Conservation (phyloP, 2,888 invertebrate species). For the Piscicola geometra region DNA sequence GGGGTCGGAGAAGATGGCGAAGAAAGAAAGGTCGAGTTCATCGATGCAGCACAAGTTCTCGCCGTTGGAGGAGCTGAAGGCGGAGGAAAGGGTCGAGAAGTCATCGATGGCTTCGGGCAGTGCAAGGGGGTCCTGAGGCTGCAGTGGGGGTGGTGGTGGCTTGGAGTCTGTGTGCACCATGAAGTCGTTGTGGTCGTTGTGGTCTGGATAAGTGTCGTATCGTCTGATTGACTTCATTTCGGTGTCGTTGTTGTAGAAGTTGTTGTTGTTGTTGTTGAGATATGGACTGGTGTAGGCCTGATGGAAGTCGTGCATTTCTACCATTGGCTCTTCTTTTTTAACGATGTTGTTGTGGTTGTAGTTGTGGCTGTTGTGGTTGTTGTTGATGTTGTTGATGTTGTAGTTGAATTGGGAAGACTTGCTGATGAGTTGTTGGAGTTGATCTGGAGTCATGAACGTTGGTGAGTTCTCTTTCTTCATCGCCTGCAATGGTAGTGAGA, state of each 20-base stretch:
- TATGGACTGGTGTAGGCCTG: neutral
- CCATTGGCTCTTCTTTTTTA: neutral
- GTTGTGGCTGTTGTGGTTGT: neutral
- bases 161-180: too few relatives aligned
- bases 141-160: too few relatives aligned
- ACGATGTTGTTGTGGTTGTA: neutral
- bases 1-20: too few relatives aligned
- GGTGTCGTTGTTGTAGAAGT: neutral
- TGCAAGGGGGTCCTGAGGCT: too few relatives aligned
- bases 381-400: neutral
- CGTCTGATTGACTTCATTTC: too few relatives aligned
- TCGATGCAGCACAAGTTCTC: too few relatives aligned
- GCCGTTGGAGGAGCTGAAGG: too few relatives aligned
- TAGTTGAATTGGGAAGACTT: neutral
- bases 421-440: neutral
- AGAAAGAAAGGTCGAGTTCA: too few relatives aligned
- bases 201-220: too few relatives aligned
- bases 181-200: too few relatives aligned
- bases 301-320: neutral
- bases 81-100: too few relatives aligned
- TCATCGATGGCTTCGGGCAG: too few relatives aligned
- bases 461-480: neutral
- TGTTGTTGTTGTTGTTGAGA: neutral
- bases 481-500: neutral
- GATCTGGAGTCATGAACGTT: neutral